Conservation (phyloP, 2,888 invertebrate genomes). For the Homarus gammarus region DNA sequence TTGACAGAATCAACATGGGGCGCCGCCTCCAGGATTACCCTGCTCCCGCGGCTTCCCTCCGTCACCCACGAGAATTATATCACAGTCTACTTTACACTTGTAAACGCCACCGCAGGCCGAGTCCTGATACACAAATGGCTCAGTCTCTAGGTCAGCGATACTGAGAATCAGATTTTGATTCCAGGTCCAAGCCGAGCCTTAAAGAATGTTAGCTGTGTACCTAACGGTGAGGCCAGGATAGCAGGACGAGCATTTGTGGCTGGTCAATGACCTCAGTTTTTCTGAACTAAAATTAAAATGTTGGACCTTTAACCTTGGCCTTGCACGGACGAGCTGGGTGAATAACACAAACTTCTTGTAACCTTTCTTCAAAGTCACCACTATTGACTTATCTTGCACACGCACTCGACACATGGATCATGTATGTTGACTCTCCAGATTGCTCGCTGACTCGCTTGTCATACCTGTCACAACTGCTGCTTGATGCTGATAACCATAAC, state of each 20-base stretch:
- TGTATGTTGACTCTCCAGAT: background rate
- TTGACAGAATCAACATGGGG: constrained; percentile 60
- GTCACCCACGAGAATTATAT: background rate
- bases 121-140: too few relatives aligned
- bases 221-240: background rate
- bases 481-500: background rate
- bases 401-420: background rate
- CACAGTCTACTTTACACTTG: background rate
- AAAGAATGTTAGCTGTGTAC: too few relatives aligned
- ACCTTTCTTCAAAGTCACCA: background rate
- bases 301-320: background rate
- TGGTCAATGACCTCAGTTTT: background rate
- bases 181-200: background rate
- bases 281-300: background rate
- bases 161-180: background rate
- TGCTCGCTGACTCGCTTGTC: background rate
- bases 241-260: background rate
- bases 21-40: constrained; percentile 17
- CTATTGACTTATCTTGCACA: background rate
- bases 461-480: background rate
- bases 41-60: background rate
- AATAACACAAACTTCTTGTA: background rate
- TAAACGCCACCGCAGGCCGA: background rate
- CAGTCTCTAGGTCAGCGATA: too few relatives aligned
- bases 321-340: background rate